Evolutionary conservation across 1,140 invertebrate species (phyloP), one percentile per base, ranked within the genome.

Genomic region (Drosophila sp.): DNA sequence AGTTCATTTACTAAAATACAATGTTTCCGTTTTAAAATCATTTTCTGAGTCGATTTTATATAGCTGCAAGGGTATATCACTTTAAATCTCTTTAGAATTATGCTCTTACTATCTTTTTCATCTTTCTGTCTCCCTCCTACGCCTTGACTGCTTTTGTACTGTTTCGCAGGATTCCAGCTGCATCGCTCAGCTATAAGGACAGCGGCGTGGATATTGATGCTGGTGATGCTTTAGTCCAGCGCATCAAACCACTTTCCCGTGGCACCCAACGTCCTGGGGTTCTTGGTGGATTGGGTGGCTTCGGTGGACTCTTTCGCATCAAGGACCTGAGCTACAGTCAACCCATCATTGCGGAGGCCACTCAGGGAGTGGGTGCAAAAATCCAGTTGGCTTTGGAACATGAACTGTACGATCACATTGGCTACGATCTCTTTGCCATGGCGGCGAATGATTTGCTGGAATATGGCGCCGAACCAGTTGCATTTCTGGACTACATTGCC

Each of bases 371-470:
- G 65, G 97, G 97, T 4, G 97, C 97, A 1, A 98, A 98, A 93
- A 93, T 98, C 8, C 97, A 98, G 95, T 95, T 99, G 78, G 98
- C 98, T 0, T 94, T 98, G 86, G 94, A 94, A 59, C 94, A 94
- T 58, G 94, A 95, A 16, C 95, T 96, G 48, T 97, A 98, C 90
- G 93, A 96, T 72, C 96, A 96, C 0, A 94, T 99, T 61, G 99
- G 98, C 1, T 96, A 98, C 80, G 99, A 99, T 93, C 93, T 99
- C 32, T 98, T 99, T 7, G 98, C 98, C 7, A 99, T 99, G 97
- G 98, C 97, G 91, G 98, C 98, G 2, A 99, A 99, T 93, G 98
- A 99, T 92, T 95, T 99, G 48, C 92, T 99, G 16, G 97, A 97
- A 40, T 96, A 98, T 76, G 98, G 98, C 16, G 98, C 98, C 0